Evolutionary conservation across 2,888 invertebrate genomes (phyloP), one percentile per base, ranked within the genome.

Genomic region (Dyspetes luteomarginatus): DNA sequence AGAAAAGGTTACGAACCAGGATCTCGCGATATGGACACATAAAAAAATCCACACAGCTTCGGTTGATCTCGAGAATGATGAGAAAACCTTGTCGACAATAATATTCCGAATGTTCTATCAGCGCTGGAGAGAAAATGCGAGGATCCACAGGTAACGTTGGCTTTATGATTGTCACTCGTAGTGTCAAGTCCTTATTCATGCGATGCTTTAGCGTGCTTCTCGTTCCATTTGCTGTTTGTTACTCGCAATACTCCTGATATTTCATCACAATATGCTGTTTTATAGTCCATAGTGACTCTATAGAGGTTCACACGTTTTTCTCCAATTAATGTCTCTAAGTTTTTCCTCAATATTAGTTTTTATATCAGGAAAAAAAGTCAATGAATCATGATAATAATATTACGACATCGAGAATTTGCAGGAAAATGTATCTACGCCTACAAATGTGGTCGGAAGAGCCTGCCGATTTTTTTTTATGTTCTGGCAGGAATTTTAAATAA

Each of bases 31-130:
- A 3, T 36, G 9, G 36, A 36, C 36, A 50, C 17, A 22, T 0
- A 36, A 36, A 36, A 36, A 36, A 9, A 7, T 15, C 50, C 41
- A 26, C 17, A 26, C 9, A 50, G 19, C n/a, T 24, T 50, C 19
- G 17, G 15, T 45, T 24, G 19, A 56, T 45, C 26, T 28, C 45
- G 58, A 58, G 28, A 28, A 19, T 45, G 30, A 72, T 72, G 72
- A 50, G 36, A 72, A 62, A 72, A 72, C 60, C 72, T 62, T 72
- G 72, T 72, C 50, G 50, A 72, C 50, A 28, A 36, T 36, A 15
- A 58, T 72, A 26, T 45, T 26, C 55, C 4, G 56, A 9, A 41
- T 43, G n/a, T 41, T n/a, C n/a, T n/a, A n/a, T n/a, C n/a, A n/a
- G n/a, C 17, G 64, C 3, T 19, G 50, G 19, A 72, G 24, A 50